Base-by-base conservation (phyloP, 2,113 vertebrate genomes). In the Lasiurus cinereus region DNA sequence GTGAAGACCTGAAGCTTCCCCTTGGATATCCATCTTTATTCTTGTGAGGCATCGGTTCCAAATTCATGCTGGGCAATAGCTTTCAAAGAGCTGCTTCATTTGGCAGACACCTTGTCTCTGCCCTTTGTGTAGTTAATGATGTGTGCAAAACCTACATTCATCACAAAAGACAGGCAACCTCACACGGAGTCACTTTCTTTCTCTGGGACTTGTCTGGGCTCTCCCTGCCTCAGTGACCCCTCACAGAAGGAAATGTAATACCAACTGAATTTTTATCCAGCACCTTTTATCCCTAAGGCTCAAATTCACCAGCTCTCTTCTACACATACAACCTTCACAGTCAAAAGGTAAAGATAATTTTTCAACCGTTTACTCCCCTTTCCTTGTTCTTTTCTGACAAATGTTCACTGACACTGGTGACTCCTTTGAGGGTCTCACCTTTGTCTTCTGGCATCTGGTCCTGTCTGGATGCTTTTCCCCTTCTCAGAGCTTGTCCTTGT, bases 291-390 rank as follows among this genome's bases (percentile, higher is more conserved):
- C 76, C 62, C 39, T 72, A 70, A 69, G 52, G 33, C 43, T 93
- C 67, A 91, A 84, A 85, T 95, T 39, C 69, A 69, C 4, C 33
- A 62, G 8, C 43, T n/a, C 50, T 46, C 14, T 62, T 59, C 50
- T 67, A 39, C 3, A 46, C 7, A 59, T 82, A 31, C 3, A 78
- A 78, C 21, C 43, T 94, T 87, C 82, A 54, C 52, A 84, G 66
- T 84, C 59, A 64, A 95, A 39, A 94, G n/a, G 94, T 29, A 66
- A 92, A 97, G 90, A 48, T 15, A 80, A 85, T 66, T 94, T 79
- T 70, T 91, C 24, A 90, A 19, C 39, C 15, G 6, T 43, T 43
- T 62, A 69, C 64, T 90, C 80, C 56, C 39, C 3, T 83, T 85
- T 84, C 79, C 74, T 29, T 36, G 7, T 74, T 90, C 64, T 94